Percentiles rank a stretch among this genome's conserved stretches.
Evolutionary conservation across 2,113 vertebrate genomes (phyloP).

Genomic region (Festucalex cinctus): DNA sequence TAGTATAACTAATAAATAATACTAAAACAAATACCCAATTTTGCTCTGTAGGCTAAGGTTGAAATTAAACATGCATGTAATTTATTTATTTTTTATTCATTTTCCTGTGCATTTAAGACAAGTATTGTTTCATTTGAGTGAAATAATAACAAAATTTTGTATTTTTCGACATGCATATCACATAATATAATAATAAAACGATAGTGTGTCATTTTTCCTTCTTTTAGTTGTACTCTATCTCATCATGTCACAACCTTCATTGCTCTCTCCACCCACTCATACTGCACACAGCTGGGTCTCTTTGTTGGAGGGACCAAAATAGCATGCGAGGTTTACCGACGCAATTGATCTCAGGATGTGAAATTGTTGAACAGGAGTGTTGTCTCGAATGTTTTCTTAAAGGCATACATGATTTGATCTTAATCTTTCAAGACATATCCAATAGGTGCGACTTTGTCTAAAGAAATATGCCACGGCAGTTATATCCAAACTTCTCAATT

Average conservation of each 20-base stretch:
- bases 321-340: conserved; percentile 18
- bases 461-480: background rate
- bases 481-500: too few relatives aligned
- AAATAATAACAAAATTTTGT: too few relatives aligned
- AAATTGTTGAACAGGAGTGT: background rate
- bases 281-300: background rate
- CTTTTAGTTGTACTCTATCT: background rate
- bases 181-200: background rate
- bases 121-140: too few relatives aligned
- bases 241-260: conserved; percentile 18
- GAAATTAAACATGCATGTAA: too few relatives aligned
- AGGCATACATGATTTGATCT: background rate
- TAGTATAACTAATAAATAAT: too few relatives aligned
- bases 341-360: background rate
- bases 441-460: background rate
- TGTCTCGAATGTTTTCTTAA: background rate
- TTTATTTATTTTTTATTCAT: too few relatives aligned
- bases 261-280: background rate
- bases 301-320: conserved; percentile 20
- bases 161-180: too few relatives aligned
- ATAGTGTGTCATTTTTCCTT: background rate
- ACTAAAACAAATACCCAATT: too few relatives aligned
- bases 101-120: too few relatives aligned
- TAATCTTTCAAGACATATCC: background rate
- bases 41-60: too few relatives aligned